phyloP scores from a whole-genome alignment of 1,140 invertebrate species.

The Neodiprion pinetum region DNA sequence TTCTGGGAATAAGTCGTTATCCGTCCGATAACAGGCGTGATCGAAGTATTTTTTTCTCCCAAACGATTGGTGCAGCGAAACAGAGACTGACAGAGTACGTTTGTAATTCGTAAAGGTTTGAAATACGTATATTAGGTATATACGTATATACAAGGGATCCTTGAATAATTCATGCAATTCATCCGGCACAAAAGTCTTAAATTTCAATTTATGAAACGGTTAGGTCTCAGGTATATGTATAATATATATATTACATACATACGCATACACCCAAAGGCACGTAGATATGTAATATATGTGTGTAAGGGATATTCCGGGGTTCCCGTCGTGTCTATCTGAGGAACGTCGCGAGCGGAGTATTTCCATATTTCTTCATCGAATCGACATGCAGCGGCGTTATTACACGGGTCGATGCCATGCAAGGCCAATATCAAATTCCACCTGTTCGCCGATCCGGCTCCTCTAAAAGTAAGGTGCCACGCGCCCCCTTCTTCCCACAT shows the following conservation, averaged over 20 bases:
- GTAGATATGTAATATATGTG: no score
- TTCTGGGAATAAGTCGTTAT: neutral
- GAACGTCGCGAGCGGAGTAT: neutral
- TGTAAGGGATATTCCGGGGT: no score
- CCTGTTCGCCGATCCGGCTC: neutral
- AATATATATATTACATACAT: no score
- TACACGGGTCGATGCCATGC: neutral
- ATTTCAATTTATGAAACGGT: slow-evolving; percentile 7
- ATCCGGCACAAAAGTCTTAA: neutral
- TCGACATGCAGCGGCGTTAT: no score
- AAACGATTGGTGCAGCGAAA: no score
- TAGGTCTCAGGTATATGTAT: neutral
- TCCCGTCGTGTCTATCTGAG: no score
- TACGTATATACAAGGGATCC: neutral
- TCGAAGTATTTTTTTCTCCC: no score
- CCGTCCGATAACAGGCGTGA: neutral
- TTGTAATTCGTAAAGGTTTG: neutral
- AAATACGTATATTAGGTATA: no score
- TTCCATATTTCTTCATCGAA: neutral
- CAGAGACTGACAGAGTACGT: no score
- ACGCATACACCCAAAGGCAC: neutral
- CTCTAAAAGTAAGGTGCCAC: neutral
- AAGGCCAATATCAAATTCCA: neutral
- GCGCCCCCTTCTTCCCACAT: neutral
- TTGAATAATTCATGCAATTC: slow-evolving; percentile 5